Evolutionary conservation across 2,888 invertebrate species (phyloP).

Genomic region (Dynastes tityus): DNA sequence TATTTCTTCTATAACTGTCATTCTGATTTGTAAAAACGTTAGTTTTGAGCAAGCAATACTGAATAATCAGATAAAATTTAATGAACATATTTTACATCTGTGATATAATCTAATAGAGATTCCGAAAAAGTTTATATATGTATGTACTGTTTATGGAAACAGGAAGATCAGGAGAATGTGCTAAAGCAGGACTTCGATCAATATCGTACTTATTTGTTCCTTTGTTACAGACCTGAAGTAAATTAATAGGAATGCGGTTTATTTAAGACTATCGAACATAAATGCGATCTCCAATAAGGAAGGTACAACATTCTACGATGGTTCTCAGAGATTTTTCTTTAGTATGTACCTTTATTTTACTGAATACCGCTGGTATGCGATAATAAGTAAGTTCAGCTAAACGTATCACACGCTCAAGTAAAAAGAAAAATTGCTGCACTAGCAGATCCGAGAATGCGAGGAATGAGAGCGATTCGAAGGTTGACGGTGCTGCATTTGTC

Average conservation of each 20-base stretch:
- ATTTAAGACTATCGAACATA: background rate
- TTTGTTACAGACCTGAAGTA: background rate
- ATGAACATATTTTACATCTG: too few relatives aligned
- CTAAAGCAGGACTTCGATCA: too few relatives aligned
- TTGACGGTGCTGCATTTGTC: slow-evolving; percentile 17
- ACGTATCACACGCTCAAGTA: background rate
- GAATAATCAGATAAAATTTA: too few relatives aligned
- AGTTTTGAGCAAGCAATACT: too few relatives aligned
- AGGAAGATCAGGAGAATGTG: too few relatives aligned
- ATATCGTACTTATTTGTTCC: too few relatives aligned
- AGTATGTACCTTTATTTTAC: background rate
- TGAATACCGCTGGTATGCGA: slow-evolving; percentile 5
- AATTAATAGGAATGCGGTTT: background rate
- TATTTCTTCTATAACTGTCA: too few relatives aligned
- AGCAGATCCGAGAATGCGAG: background rate
- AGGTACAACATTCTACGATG: background rate
- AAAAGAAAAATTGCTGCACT: slow-evolving; percentile 21
- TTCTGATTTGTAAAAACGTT: too few relatives aligned
- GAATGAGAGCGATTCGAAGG: slow-evolving; percentile 17
- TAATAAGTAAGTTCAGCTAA: slow-evolving; percentile 14
- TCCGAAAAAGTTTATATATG: too few relatives aligned
- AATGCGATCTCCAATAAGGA: background rate
- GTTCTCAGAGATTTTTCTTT: slow-evolving; percentile 2
- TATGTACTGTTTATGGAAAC: too few relatives aligned
- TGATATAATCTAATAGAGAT: too few relatives aligned